phyloP scores from a whole-genome alignment of 1,140 invertebrate species.

The Ptiloglossa arizonensis region DNA sequence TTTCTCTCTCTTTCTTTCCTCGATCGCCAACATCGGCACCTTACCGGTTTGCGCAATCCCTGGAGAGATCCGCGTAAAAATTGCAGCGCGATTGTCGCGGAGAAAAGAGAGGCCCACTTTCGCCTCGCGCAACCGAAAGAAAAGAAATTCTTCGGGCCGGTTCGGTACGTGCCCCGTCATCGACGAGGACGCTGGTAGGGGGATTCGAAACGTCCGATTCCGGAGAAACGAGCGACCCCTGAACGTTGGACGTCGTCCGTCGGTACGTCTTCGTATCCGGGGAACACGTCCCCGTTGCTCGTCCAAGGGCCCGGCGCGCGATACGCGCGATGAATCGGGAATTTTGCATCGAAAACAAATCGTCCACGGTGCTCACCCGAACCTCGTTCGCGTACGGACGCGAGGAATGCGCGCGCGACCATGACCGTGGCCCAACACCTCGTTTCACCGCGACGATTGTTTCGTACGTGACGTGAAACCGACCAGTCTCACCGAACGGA shows the following conservation, averaged over 20 bases:
- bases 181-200: neutral
- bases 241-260: slow-evolving; percentile 34
- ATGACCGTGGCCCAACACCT: slow-evolving; percentile 31
- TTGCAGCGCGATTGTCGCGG: too few species aligned
- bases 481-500: too few species aligned
- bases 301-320: too few species aligned
- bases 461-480: slow-evolving; percentile 44
- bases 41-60: too few species aligned
- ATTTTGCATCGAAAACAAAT: slow-evolving; percentile 57
- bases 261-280: slow-evolving; percentile 10
- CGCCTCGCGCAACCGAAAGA: neutral
- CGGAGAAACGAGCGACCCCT: slow-evolving; percentile 32
- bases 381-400: too few species aligned
- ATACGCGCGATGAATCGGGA: slow-evolving; percentile 53
- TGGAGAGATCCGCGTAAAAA: too few species aligned
- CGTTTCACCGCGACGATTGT: slow-evolving; percentile 38
- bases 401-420: slow-evolving; percentile 31
- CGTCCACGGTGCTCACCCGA: too few species aligned
- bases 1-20: too few species aligned
- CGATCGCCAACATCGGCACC: too few species aligned
- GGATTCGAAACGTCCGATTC: slow-evolving; percentile 6
- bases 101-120: slow-evolving; percentile 4
- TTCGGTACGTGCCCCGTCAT: slow-evolving; percentile 24
- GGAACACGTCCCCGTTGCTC: slow-evolving; percentile 23
- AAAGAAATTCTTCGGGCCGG: neutral